Evolutionary conservation across 2,797 vertebrate species (phyloP).

Genomic region (Dicrostonyx torquatus): DNA sequence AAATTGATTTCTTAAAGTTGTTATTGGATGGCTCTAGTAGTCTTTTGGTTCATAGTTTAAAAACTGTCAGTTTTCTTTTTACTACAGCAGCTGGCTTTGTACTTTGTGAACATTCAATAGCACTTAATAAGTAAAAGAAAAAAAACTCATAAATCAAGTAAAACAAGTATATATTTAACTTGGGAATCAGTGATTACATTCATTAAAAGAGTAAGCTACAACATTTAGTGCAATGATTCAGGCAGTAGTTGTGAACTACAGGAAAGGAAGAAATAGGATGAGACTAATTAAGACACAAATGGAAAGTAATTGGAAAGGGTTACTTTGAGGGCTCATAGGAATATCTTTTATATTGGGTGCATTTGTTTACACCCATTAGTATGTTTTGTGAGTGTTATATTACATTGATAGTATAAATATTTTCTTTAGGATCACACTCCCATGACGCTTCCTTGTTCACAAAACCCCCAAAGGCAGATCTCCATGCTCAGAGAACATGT

Average conservation of each 20-base stretch:
- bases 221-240: background rate
- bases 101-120: background rate
- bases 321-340: background rate
- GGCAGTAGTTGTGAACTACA: background rate
- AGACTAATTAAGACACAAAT: background rate
- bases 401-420: background rate
- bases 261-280: background rate
- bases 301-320: background rate
- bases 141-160: background rate
- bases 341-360: background rate
- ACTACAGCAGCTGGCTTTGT: background rate
- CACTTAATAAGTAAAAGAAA: background rate
- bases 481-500: background rate
- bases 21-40: background rate
- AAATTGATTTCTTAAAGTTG: background rate
- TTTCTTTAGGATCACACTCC: background rate
- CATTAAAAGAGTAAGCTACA: background rate
- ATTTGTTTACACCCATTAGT: background rate
- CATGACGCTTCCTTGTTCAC: background rate
- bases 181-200: slow-evolving; percentile 1
- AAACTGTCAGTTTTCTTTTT: background rate
- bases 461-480: background rate
- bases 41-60: background rate
- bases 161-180: background rate
- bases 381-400: background rate